These are phyloP conservation scores for Penaeus japonicus DNA, from an alignment of 1,140 invertebrate species.

Conservation along the genomic window DNA sequence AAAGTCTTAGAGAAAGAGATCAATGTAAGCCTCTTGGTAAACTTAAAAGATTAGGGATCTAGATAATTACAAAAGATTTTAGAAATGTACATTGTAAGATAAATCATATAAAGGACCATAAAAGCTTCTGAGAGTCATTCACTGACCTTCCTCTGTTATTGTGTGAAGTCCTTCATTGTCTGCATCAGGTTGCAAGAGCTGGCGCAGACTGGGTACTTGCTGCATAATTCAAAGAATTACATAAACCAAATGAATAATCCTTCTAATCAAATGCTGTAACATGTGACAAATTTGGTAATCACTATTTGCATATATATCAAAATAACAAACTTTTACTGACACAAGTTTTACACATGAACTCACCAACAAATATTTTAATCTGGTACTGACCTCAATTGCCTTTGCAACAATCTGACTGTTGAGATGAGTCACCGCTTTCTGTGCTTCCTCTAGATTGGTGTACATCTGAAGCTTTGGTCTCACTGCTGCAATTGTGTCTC, in stretches of 20 bases:
- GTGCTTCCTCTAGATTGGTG: conserved; percentile 75
- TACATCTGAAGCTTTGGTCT: conserved; percentile 79
- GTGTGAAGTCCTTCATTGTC: conserved; percentile 7
- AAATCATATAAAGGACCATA: neutral
- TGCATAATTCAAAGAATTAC: neutral
- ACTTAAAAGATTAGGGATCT: neutral
- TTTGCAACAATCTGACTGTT: conserved; percentile 63
- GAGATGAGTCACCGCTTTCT: conserved; percentile 66
- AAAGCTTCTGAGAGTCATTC: too few species aligned
- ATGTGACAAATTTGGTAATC: too few species aligned
- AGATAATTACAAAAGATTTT: neutral
- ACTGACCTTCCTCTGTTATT: conserved; percentile 38
- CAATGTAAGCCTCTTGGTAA: neutral
- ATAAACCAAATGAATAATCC: neutral
- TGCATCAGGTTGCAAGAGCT: conserved; percentile 28
- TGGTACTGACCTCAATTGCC: conserved; percentile 59
- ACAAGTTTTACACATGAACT: too few species aligned
- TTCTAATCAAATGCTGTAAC: too few species aligned
- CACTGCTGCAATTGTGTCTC: conserved; percentile 80
- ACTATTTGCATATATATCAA: too few species aligned
- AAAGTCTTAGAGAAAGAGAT: too few species aligned
- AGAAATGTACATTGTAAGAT: neutral
- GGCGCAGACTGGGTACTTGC: conserved; percentile 36
- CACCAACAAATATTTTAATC: neutral
- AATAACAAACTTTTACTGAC: too few species aligned